Conservation (phyloP, 64 coral and sea anemone genomes). For the Acropora yongei region DNA sequence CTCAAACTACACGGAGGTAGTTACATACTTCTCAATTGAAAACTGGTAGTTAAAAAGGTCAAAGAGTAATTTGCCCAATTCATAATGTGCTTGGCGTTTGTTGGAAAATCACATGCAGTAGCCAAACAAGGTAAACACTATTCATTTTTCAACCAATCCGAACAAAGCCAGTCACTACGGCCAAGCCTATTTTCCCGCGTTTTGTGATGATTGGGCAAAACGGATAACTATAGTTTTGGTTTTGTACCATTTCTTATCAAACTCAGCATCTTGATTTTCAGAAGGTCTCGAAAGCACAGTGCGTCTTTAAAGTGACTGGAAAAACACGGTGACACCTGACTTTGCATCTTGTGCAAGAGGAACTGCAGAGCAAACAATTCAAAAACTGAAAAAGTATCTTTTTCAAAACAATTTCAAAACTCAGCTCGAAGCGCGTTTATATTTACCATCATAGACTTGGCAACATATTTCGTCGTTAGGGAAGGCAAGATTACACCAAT, state of each 20-base stretch:
- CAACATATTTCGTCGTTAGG: conserved; percentile 64
- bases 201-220: neutral
- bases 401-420: neutral
- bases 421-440: neutral
- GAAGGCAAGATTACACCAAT: conserved; percentile 70
- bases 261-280: neutral
- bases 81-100: neutral
- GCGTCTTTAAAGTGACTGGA: neutral
- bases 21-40: neutral
- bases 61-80: neutral
- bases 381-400: neutral
- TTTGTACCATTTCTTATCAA: conserved; percentile 2
- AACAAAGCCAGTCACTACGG: neutral
- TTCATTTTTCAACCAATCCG: conserved; percentile 3
- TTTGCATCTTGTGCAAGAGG: neutral
- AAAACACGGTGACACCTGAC: neutral
- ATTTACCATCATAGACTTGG: conserved; percentile 73
- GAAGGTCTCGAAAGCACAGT: neutral
- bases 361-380: neutral
- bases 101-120: neutral
- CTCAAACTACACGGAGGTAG: neutral
- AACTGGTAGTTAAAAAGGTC: neutral
- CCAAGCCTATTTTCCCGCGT: neutral
- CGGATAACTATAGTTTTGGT: neutral
- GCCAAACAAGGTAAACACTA: neutral